Evolutionary conservation across 2,888 invertebrate genomes (phyloP), one percentile per base, ranked within the genome.

Genomic region (Ornithoptera priamus): DNA sequence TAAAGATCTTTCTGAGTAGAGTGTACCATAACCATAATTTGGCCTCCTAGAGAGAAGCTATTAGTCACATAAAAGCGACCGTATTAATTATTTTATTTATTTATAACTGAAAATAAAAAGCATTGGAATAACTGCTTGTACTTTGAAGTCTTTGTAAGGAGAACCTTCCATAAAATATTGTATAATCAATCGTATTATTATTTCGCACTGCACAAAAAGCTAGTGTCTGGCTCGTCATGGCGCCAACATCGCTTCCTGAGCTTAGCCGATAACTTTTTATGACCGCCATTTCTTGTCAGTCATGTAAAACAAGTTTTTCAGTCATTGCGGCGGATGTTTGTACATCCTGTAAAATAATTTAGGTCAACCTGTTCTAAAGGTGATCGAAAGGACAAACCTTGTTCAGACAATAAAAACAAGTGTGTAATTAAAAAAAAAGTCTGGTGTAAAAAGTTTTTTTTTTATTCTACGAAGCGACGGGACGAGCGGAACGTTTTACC

Each of bases 261-360:
- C 72, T 65, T 72, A 71, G 67, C 65, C 75, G 76, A 77, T 78
- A 77, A 77, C 75, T 75, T 78, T 78, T 78, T 78, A 78, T 75
- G 77, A 75, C 72, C 71, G 68, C 72, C 70, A 76, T 75, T 75
- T 74, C 72, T 73, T 74, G 71, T 75, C 74, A 70, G 65, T 75
- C 72, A 72, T 75, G 76, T 75, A 72, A 72, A 74, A 73, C 75
- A 71, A 69, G 72, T 72, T 76, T 77, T 76, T 75, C 75, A 71
- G 75, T 53, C 64, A 68, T 61, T 65, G 36, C 65, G 30, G 50
- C 60, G 65, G 62, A 59, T 65, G 42, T 61, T 20, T 57, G 36
- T 56, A 67, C 67, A 10, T 53, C 18, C 46, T 36, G 39, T 22
- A 30, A 56, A 58, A 57, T 50, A 58, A 10, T 24, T 60, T 10